phyloP scores from a whole-genome alignment of 2,888 invertebrate genomes.

The Drosophila ochracea region DNA sequence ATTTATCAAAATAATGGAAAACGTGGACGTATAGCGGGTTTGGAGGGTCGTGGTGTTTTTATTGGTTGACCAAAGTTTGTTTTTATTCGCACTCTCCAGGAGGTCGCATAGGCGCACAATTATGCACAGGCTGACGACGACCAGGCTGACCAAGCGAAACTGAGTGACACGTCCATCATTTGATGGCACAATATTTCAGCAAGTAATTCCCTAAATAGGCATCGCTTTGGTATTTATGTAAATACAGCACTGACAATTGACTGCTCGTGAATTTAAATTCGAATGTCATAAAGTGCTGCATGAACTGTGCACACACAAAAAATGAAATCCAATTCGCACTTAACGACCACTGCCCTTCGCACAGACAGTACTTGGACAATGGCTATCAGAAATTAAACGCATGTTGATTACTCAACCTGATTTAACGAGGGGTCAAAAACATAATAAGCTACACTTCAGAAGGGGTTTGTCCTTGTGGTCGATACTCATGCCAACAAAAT shows the following conservation, averaged over 20 bases:
- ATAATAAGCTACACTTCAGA: slow-evolving; percentile 23
- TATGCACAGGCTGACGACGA: slow-evolving; percentile 56
- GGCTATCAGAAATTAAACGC: slow-evolving; percentile 48
- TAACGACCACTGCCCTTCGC: slow-evolving; percentile 42
- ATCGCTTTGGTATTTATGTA: slow-evolving; percentile 43
- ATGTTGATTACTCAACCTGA: slow-evolving; percentile 51
- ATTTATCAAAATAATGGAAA: slow-evolving; percentile 73
- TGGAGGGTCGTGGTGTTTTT: slow-evolving; percentile 1
- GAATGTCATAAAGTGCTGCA: slow-evolving; percentile 53
- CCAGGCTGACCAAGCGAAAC: slow-evolving; percentile 4
- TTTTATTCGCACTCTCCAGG: slow-evolving; percentile 44
- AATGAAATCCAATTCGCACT: slow-evolving; percentile 22
- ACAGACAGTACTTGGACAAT: background rate
- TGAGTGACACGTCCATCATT: slow-evolving; percentile 59
- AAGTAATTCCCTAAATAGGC: slow-evolving; percentile 56
- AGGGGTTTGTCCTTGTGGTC: slow-evolving; percentile 11
- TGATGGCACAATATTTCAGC: slow-evolving; percentile 47
- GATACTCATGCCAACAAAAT: background rate
- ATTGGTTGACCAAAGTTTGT: slow-evolving; percentile 41
- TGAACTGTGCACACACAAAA: slow-evolving; percentile 17
- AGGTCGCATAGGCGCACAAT: slow-evolving; percentile 43
- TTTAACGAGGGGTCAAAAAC: slow-evolving; percentile 57
- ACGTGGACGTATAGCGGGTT: slow-evolving; percentile 24
- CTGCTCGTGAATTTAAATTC: slow-evolving; percentile 56
- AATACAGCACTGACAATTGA: slow-evolving; percentile 32